A percentile compares a stretch with the other conserved stretches of the same genome.
Evolutionary conservation across 2,888 invertebrate genomes (phyloP).

Genomic region (Apodemia mormo): DNA sequence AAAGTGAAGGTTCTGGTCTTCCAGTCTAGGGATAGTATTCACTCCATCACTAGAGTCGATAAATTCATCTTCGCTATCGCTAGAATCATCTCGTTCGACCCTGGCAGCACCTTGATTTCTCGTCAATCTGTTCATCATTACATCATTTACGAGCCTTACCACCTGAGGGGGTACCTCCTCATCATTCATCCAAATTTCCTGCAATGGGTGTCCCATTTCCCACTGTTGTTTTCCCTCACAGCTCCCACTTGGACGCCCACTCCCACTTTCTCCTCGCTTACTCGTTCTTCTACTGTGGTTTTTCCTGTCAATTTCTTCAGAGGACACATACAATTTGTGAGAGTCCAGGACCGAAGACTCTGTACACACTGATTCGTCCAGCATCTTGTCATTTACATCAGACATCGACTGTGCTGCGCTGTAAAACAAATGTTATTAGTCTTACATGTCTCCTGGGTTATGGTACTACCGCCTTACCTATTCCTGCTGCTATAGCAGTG

Average conservation of each 20-base stretch:
- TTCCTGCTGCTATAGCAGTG: too few species aligned
- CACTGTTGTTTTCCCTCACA: not conserved
- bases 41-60: too few species aligned
- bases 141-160: constrained; percentile 9
- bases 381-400: not conserved
- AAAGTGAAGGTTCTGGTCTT: too few species aligned
- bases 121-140: not conserved
- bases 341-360: constrained; percentile 10
- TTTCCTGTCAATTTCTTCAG: constrained; percentile 11
- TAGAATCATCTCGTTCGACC: too few species aligned
- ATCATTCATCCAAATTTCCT: constrained; percentile 3
- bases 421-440: too few species aligned
- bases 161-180: constrained; percentile 15
- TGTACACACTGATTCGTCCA: not conserved
- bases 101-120: too few species aligned
- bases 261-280: not conserved
- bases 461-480: too few species aligned
- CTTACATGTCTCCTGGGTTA: too few species aligned
- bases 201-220: not conserved
- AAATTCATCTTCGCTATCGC: too few species aligned
- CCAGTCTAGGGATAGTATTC: too few species aligned
- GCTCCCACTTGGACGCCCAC: not conserved
- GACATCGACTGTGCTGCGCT: too few species aligned
- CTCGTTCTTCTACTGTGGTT: not conserved
- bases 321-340: constrained; percentile 8